Percentiles rank a stretch among this genome's conserved stretches.
These are phyloP conservation scores for Sitta carolinensis DNA, from an alignment of 2,797 vertebrate species.

Conservation along the genomic window DNA sequence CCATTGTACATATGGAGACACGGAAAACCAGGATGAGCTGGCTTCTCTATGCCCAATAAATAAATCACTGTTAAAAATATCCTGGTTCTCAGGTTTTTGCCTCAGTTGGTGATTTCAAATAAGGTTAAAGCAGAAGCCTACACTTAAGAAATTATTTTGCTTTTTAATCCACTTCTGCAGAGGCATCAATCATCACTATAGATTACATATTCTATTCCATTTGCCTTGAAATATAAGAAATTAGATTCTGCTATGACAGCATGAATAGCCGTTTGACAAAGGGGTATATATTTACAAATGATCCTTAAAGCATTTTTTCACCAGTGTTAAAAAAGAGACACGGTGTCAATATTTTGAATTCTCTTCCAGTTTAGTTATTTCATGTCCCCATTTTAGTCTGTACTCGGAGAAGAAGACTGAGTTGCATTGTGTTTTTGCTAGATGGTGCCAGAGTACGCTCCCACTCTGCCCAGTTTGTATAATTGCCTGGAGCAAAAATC, in stretches of 20 bases:
- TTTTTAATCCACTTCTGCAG: conserved; percentile 6
- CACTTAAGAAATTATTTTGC: conserved; percentile 7
- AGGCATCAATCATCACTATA: neutral
- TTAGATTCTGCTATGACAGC: neutral
- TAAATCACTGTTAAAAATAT: neutral
- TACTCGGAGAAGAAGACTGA: neutral
- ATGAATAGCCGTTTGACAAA: neutral
- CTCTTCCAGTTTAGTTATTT: neutral
- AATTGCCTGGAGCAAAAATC: neutral
- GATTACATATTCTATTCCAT: neutral
- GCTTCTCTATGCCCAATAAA: neutral
- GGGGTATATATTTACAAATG: neutral
- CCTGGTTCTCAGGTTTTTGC: neutral
- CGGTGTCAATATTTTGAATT: neutral
- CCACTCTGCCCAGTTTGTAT: neutral
- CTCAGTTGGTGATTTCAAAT: neutral
- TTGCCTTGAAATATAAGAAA: conserved; percentile 25
- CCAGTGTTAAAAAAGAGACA: neutral
- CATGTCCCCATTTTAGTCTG: neutral
- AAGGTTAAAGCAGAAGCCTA: neutral
- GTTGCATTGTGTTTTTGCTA: conserved; percentile 11
- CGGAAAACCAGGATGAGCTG: neutral
- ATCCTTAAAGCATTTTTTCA: neutral
- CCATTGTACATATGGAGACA: neutral
- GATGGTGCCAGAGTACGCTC: conserved; percentile 40